Conservation (phyloP, 2,888 invertebrate genomes). For the Catocala sponsa region DNA sequence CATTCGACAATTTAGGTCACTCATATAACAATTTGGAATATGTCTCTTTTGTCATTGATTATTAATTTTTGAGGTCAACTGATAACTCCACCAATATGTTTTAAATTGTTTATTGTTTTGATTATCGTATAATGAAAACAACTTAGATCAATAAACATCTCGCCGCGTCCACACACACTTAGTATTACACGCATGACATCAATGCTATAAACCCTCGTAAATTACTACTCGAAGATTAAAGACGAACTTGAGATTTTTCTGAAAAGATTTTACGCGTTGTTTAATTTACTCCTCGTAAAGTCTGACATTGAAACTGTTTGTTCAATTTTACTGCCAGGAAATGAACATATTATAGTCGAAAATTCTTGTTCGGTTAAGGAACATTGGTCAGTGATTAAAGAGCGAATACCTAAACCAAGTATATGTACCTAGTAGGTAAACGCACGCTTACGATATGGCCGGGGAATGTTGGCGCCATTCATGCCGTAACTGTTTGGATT, state of each 20-base stretch:
- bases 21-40: constrained; percentile 47
- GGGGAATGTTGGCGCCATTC: constrained; percentile 76
- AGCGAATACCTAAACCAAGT: constrained; percentile 52
- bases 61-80: constrained; percentile 49
- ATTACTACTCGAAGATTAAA: constrained; percentile 55
- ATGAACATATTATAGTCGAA: constrained; percentile 67
- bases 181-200: constrained; percentile 20
- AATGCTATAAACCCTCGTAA: constrained; percentile 39
- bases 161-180: background rate
- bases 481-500: constrained; percentile 64
- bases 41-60: constrained; percentile 46
- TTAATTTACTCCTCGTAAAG: constrained; percentile 78
- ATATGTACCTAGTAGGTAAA: constrained; percentile 26
- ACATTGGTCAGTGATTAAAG: constrained; percentile 68
- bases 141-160: background rate
- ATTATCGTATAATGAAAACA: background rate
- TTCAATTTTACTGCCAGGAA: constrained; percentile 80
- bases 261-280: constrained; percentile 60
- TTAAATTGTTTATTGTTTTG: constrained; percentile 21
- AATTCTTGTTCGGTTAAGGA: constrained; percentile 66
- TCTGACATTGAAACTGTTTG: constrained; percentile 82
- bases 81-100: constrained; percentile 22
- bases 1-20: constrained; percentile 67
- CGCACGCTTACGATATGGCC: constrained; percentile 51
- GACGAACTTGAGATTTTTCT: constrained; percentile 54